Percentiles rank a stretch among this genome's conserved stretches.
Evolutionary conservation across 1,140 invertebrate species (phyloP).

Genomic region (Sycophaga agraensis): DNA sequence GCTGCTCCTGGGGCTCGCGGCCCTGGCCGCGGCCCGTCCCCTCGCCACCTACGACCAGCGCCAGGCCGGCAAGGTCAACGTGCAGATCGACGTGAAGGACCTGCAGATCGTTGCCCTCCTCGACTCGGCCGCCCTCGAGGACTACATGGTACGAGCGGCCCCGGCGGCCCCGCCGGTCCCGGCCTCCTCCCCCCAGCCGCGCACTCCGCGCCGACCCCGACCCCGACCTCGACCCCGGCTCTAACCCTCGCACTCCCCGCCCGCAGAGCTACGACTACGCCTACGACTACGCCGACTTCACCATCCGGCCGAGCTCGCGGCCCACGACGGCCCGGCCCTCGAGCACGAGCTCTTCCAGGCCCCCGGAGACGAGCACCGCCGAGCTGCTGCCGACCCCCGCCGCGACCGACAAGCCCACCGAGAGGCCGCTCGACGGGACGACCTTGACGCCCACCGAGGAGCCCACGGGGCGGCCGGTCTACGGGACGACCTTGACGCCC

Average conservation of each 20-base stretch:
- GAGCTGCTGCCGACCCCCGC: background rate
- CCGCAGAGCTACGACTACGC: constrained; percentile 54
- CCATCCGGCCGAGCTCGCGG: constrained; percentile 44
- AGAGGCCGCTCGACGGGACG: too few species aligned
- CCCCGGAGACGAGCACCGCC: background rate
- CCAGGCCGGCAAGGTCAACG: constrained; percentile 75
- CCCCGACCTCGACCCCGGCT: too few species aligned
- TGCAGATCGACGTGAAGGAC: constrained; percentile 76
- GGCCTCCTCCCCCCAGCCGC: too few species aligned
- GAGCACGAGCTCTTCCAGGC: background rate
- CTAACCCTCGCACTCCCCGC: too few species aligned
- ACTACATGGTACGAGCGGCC: constrained; percentile 55
- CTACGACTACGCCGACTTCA: constrained; percentile 58
- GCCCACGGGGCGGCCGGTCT: too few species aligned
- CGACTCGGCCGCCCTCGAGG: constrained; percentile 57
- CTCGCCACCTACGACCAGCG: constrained; percentile 67
- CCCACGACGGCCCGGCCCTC: background rate
- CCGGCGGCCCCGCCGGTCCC: constrained; percentile 18
- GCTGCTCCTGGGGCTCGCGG: too few species aligned
- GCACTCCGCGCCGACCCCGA: too few species aligned
- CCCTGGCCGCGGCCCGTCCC: too few species aligned
- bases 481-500: too few species aligned
- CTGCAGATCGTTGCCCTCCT: constrained; percentile 71
- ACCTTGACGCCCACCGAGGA: too few species aligned
- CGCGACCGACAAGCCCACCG: too few species aligned